Conservation (phyloP, 2,113 vertebrate species). For the Pica pica region DNA sequence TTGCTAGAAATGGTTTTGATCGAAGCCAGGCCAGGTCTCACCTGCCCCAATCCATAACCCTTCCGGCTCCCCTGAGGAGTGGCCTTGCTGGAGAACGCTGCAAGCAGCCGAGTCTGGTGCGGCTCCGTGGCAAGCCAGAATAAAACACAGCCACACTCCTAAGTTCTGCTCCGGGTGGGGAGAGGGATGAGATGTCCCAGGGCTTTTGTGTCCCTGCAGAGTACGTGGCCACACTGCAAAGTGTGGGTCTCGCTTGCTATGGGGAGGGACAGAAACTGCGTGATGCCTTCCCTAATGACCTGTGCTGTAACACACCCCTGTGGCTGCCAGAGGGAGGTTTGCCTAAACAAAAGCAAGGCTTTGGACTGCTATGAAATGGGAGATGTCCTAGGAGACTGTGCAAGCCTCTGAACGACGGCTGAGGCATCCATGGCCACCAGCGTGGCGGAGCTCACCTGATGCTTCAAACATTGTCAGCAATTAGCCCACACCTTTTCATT, state of each 20-base stretch:
- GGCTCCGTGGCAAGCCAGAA: background rate
- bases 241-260: rapidly evolving
- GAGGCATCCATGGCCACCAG: background rate
- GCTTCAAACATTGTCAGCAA: background rate
- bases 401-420: rapidly evolving
- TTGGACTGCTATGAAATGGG: background rate
- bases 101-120: rapidly evolving
- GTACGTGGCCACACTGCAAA: background rate
- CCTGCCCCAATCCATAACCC: background rate
- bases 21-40: background rate
- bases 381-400: background rate
- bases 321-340: background rate
- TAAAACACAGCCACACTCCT: background rate
- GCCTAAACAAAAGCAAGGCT: background rate
- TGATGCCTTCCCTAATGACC: background rate
- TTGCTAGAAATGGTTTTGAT: background rate
- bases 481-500: background rate
- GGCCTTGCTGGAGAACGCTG: background rate
- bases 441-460: rapidly evolving
- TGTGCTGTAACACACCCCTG: rapidly evolving
- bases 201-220: background rate
- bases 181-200: background rate
- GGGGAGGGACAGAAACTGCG: background rate
- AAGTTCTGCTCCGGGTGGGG: background rate
- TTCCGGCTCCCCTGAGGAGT: background rate